Base-by-base conservation (phyloP, 2,113 vertebrate species). In the Corythaeola cristata region DNA sequence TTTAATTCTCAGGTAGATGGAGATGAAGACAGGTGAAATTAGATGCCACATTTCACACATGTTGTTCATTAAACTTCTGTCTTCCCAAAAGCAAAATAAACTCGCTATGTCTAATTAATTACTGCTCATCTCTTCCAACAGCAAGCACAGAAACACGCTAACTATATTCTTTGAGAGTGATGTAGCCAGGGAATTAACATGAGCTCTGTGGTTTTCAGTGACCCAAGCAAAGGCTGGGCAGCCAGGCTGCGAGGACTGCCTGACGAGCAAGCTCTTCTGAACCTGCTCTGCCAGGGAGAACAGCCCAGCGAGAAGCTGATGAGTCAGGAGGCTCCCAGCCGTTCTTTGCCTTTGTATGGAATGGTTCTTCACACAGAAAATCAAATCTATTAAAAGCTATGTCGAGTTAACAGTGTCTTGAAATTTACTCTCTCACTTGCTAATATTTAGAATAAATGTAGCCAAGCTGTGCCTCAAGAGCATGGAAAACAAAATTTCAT, bases 241-340 rank as follows among this genome's bases (percentile, higher is more conserved):
- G 56, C 7, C 2, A 5, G 33, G 74, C 64, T 49, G 77, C 47
- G 28, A 79, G 75, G 24, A 6, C 9, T 62, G 71, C 67, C 37
- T 45, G n/a, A 66, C 15, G 44, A 64, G 49, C 64, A 53, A 37
- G 35, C 71, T 93, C 92, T 23, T 75, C 50, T 52, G 66, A 85
- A 85, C 58, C 94, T 66, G 33, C 71, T 28, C 75, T 52, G 88
- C 30, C 13, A 37, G 56, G 63, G 73, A 52, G 66, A 59, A 6
- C 12, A 83, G 74, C 74, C 50, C 87, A 85, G 56, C 55, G 3
- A 17, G 84, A 52, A 76, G 85, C 89, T 90, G 74, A 76, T 62
- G 93, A 89, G 78, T 50, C 93, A 85, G 95, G 85, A 82, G 89
- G 75, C 88, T 82, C 89, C 91, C 90, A 56, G 53, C 55, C 7